Evolutionary conservation across 2,888 invertebrate genomes (phyloP), one percentile per base, ranked within the genome.

Genomic region (Philhelius pedissequus): DNA sequence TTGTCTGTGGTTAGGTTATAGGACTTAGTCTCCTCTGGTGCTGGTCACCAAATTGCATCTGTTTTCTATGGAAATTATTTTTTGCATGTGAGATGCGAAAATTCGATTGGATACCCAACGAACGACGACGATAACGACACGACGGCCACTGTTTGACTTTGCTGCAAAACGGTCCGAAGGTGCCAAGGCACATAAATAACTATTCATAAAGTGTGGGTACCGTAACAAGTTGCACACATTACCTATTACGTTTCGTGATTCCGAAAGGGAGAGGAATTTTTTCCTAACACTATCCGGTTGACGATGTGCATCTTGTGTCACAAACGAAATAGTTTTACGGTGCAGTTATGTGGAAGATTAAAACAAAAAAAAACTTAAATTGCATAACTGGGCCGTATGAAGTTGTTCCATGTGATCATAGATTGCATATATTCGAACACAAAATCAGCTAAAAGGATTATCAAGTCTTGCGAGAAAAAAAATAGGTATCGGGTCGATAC

Each of bases 21-120:
- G 48, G 45, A 50, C 64, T 50, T 50, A 81, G 76, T 35, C 20
- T 64, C 1, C 64, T n/a, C n/a, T n/a, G n/a, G n/a, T n/a, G n/a
- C n/a, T 71, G 81, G 54, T 71, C 70, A 71, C 66, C 22, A 62
- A 60, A 77, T 73, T 68, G 60, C 64, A 78, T 58, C 78, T 35
- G 56, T 58, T 60, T 75, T 81, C 69, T 73, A 74, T 69, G 82
- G 82, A 82, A 82, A 77, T 73, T 45, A 66, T 50, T 52, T n/a
- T 62, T 56, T 27, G 71, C 56, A 71, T 64, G 69, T 75, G 75
- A 66, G 75, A 81, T 81, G 48, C 75, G 75, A 81, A 81, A 81
- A 75, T 70, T 70, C 75, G 70, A 81, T 81, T 81, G 56, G 22
- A 40, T 15, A 32, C 13, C 22, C 48, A 3, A 18, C 6, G 35